A percentile compares a stretch with the other conserved stretches of the same genome.
Conservation (phyloP, 2,797 vertebrate species). For the Lutjanus campechanus region DNA sequence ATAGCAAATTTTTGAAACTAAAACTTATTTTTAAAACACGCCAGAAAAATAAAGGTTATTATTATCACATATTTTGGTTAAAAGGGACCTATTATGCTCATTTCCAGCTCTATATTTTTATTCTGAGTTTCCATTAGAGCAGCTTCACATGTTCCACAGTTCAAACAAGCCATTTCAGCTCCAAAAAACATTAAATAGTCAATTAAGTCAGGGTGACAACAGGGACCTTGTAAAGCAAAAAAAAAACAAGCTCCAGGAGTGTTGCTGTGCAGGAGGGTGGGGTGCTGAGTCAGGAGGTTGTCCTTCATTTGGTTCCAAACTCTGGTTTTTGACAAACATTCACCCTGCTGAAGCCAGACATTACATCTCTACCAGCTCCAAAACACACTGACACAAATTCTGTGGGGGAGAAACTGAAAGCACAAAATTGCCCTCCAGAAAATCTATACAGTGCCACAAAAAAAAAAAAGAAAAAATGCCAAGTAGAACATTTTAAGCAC, state of each 20-base stretch:
- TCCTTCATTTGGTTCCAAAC: conserved; percentile 18
- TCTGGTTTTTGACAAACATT: neutral
- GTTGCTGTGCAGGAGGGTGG: neutral
- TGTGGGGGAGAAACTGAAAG: neutral
- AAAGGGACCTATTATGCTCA: too few relatives aligned
- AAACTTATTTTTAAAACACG: too few relatives aligned
- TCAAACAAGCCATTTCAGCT: too few relatives aligned
- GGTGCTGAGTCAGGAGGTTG: neutral
- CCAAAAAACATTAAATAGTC: neutral
- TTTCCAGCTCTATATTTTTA: too few relatives aligned
- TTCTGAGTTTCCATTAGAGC: too few relatives aligned
- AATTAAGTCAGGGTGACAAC: neutral
- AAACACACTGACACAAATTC: neutral
- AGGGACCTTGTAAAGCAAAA: neutral
- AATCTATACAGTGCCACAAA: neutral
- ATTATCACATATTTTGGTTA: neutral
- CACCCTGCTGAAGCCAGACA: conserved; percentile 8
- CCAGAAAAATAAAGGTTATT: neutral
- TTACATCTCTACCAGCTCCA: conserved; percentile 20
- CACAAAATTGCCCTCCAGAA: neutral
- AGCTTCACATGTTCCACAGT: too few relatives aligned
- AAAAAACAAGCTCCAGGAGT: neutral
- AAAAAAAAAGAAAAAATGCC: neutral
- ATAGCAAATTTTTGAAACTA: too few relatives aligned
- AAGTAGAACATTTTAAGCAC: neutral